Conservation (phyloP, 2,888 invertebrate species). For the Meteorus cinctellus region DNA sequence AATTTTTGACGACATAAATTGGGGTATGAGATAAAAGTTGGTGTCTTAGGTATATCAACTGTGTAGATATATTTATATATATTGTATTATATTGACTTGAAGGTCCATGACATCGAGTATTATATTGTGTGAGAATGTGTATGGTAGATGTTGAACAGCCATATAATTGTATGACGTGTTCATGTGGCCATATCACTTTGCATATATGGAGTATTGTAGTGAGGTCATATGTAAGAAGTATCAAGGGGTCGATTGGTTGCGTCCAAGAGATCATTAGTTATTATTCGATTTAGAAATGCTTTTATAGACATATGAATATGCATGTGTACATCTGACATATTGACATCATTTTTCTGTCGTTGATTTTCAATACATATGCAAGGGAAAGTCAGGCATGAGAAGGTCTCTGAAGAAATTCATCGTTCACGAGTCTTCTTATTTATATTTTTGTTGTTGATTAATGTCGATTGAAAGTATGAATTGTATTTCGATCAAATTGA, state of each 20-base stretch:
- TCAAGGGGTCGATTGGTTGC: slow-evolving; percentile 22
- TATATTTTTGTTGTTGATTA: too few species aligned
- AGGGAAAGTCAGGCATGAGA: too few species aligned
- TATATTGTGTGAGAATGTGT: too few species aligned
- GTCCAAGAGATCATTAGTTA: slow-evolving; percentile 30
- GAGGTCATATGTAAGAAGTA: slow-evolving; percentile 17
- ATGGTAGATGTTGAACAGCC: background rate
- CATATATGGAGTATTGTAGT: background rate
- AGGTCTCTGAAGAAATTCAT: too few species aligned
- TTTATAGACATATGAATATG: slow-evolving; percentile 10
- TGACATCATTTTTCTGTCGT: slow-evolving; percentile 5
- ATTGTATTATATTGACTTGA: background rate
- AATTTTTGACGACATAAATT: background rate
- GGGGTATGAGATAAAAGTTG: background rate
- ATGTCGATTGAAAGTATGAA: too few species aligned
- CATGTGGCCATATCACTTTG: background rate
- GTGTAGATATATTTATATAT: background rate
- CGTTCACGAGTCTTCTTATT: too few species aligned
- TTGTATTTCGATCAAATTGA: too few species aligned
- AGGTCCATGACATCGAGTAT: too few species aligned
- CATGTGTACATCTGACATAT: background rate
- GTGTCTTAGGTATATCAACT: background rate
- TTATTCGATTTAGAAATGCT: background rate
- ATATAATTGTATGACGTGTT: background rate
- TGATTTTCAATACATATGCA: background rate